Base-by-base conservation (phyloP, 2,888 invertebrate genomes). In the Cephus runcator region DNA sequence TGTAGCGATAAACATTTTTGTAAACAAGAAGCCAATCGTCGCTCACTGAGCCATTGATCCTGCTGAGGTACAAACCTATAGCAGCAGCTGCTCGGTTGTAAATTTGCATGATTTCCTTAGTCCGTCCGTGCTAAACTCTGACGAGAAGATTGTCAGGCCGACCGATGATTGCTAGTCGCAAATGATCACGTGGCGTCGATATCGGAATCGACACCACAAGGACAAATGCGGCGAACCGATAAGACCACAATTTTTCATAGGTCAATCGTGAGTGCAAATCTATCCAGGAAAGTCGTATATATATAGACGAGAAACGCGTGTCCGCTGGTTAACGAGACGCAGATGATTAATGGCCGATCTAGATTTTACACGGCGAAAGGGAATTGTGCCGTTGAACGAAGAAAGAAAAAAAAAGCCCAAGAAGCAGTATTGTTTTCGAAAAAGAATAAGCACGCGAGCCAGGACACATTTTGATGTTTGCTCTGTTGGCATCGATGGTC, bases 1-100 rank as follows among this genome's bases (percentile, higher is more conserved):
- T 87, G 83, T 83, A 23, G 56, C 56, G 79, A 79, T 23, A 23
- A 56, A 56, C 23, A 23, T 56, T 56, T 56, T 56, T 56, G 23
- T 56, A 23, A 23, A 56, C 56, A 56, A 56, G 23, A 56, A 23
- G 23, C 9, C 23, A 56, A 56, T 9, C 23, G 23, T 56, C 23
- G 9, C 6, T 40, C 40, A 23, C 23, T 1, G 15, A 15, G 6
- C 40, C 15, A 40, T 40, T 6, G 40, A 40, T 40, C 15, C 40
- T 15, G 40, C 40, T 15, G 40, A 15, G 1, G 4, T 15, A 0
- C 34, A 9, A 0, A 6, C 15, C 40, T 40, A 4, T 15, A 15
- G 15, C 40, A 15, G 6, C 6, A 1, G 40, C 15, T 40, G 6
- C 1, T 4, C 40, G 15, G 15, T 6, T 6, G 15, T 40, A 40